Percentiles rank a stretch among this genome's conserved stretches.
Evolutionary conservation across 2,888 invertebrate species (phyloP).

Genomic region (Eilema griseolum): DNA sequence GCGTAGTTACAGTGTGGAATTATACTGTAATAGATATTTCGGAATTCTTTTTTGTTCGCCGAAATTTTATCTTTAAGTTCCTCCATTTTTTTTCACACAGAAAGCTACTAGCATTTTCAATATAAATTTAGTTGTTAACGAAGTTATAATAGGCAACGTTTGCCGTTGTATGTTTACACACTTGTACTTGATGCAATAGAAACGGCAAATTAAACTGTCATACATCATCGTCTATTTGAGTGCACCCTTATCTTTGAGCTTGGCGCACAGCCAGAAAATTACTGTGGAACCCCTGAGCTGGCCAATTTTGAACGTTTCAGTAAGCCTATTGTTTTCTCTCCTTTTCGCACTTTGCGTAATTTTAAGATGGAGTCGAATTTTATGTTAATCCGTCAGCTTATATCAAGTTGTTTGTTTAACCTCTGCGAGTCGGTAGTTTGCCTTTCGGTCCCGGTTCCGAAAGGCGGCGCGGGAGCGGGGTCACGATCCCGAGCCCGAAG

Average conservation of each 20-base stretch:
- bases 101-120: neutral
- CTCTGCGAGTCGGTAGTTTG: slow-evolving; percentile 30
- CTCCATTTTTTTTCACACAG: neutral
- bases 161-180: neutral
- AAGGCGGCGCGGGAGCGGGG: no score
- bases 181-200: neutral
- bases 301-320: slow-evolving; percentile 69
- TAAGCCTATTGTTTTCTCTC: slow-evolving; percentile 63
- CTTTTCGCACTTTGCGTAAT: slow-evolving; percentile 47
- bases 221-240: slow-evolving; percentile 46
- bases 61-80: neutral
- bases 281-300: slow-evolving; percentile 61
- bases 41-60: no score
- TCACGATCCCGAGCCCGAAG: no score
- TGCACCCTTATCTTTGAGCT: slow-evolving; percentile 57
- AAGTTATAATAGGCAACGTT: no score
- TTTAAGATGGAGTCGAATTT: slow-evolving; percentile 44
- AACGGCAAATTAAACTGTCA: neutral
- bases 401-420: slow-evolving; percentile 33
- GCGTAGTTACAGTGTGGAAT: neutral
- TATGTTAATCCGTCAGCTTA: slow-evolving; percentile 52
- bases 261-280: slow-evolving; percentile 69
- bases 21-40: neutral
- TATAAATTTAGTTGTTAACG: neutral
- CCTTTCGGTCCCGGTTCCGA: slow-evolving; percentile 23